Evolutionary conservation across 1,140 invertebrate species (phyloP).

Genomic region (Anastatus disparis): DNA sequence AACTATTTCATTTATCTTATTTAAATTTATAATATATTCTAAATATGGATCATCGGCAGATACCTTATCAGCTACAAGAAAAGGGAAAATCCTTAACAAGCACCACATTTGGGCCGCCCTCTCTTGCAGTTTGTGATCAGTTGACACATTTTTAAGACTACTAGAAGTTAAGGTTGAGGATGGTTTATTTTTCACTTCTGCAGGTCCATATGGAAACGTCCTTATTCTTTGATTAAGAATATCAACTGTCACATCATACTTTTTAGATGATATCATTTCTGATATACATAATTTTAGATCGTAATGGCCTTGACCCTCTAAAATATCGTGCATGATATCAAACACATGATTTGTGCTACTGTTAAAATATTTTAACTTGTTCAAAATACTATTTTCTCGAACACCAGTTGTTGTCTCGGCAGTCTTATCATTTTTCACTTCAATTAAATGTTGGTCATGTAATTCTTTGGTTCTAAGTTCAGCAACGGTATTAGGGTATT

Average conservation of each 20-base stretch:
- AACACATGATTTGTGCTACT: neutral
- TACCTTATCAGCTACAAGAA: constrained; percentile 5
- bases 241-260: neutral
- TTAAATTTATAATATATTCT: constrained; percentile 1
- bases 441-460: neutral
- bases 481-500: neutral
- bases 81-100: constrained; percentile 1
- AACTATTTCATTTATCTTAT: constrained; percentile 11
- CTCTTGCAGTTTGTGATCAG: neutral
- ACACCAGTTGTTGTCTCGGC: neutral
- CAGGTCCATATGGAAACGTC: neutral
- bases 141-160: neutral
- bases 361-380: neutral
- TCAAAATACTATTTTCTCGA: neutral
- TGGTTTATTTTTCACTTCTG: neutral
- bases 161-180: neutral
- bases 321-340: constrained; percentile 9
- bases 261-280: neutral
- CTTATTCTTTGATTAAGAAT: neutral
- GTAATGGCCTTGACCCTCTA: neutral
- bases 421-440: neutral
- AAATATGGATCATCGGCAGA: neutral
- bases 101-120: neutral
- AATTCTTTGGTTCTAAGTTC: neutral
- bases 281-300: neutral